These are phyloP conservation scores for Macrosteles quadrilineatus DNA, from an alignment of 1,140 invertebrate genomes.

Conservation along the genomic window DNA sequence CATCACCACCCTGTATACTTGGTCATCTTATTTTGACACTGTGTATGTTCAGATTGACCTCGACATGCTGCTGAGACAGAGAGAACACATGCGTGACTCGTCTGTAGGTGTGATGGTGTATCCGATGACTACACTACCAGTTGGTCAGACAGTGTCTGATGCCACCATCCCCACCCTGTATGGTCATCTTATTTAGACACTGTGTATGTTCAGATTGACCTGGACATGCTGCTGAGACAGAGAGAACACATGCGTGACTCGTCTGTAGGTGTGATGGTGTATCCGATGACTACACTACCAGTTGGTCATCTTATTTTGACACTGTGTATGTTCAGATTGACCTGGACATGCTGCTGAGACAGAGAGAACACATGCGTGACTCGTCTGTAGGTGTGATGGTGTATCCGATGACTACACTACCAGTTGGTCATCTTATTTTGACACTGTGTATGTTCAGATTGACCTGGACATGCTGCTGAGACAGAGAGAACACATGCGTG, in stretches of 20 bases:
- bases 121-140: no score
- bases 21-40: no score
- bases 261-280: not conserved
- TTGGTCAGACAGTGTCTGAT: not conserved
- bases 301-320: no score
- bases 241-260: conserved; percentile 8
- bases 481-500: conserved; percentile 1
- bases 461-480: conserved; percentile 6
- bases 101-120: not conserved
- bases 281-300: no score
- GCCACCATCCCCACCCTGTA: not conserved
- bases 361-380: conserved; percentile 5
- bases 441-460: no score
- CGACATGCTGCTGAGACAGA: not conserved
- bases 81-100: conserved; percentile 3
- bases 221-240: conserved; percentile 3
- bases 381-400: not conserved
- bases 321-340: conserved; percentile 13
- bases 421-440: no score
- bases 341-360: conserved; percentile 3
- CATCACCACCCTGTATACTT: not conserved
- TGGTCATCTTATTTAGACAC: no score
- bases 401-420: no score
- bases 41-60: conserved; percentile 10
- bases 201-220: conserved; percentile 9